Evolutionary conservation across 1,140 invertebrate species (phyloP).

Genomic region (Drosophila ficusphila): DNA sequence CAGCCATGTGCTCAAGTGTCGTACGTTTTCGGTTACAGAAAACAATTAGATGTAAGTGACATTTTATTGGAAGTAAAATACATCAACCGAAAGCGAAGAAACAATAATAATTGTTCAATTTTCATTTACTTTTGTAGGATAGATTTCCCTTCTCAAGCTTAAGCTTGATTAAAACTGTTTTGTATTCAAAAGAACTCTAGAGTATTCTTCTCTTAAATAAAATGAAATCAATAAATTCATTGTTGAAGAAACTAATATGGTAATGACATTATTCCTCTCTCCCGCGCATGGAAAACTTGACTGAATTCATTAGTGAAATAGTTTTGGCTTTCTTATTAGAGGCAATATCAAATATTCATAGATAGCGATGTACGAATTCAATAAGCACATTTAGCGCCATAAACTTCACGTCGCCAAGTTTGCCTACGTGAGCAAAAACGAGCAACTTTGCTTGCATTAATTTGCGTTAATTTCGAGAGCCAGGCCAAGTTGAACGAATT

Average conservation of each 20-base stretch:
- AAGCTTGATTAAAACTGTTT: too few species aligned
- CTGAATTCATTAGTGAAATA: slow-evolving; percentile 31
- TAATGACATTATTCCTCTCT: not conserved
- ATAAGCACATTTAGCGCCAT: slow-evolving; percentile 40
- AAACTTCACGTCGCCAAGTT: slow-evolving; percentile 43
- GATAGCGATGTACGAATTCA: slow-evolving; percentile 36
- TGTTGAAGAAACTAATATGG: not conserved
- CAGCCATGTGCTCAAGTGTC: not conserved
- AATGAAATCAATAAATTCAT: too few species aligned
- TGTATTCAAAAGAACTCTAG: too few species aligned
- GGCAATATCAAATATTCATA: slow-evolving; percentile 40
- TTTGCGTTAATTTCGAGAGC: slow-evolving; percentile 56
- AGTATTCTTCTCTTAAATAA: too few species aligned
- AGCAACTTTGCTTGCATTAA: slow-evolving; percentile 52
- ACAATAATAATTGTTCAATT: too few species aligned
- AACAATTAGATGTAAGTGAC: not conserved
- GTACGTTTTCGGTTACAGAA: not conserved
- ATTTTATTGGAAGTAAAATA: not conserved
- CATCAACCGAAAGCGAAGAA: not conserved
- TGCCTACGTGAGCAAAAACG: slow-evolving; percentile 54
- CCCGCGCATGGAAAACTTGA: not conserved
- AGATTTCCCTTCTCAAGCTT: too few species aligned
- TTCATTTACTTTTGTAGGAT: too few species aligned
- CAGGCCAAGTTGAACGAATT: slow-evolving; percentile 25
- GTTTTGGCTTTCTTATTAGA: slow-evolving; percentile 26